Conservation (phyloP, 2,797 vertebrate genomes). For the Poecilia picta region DNA sequence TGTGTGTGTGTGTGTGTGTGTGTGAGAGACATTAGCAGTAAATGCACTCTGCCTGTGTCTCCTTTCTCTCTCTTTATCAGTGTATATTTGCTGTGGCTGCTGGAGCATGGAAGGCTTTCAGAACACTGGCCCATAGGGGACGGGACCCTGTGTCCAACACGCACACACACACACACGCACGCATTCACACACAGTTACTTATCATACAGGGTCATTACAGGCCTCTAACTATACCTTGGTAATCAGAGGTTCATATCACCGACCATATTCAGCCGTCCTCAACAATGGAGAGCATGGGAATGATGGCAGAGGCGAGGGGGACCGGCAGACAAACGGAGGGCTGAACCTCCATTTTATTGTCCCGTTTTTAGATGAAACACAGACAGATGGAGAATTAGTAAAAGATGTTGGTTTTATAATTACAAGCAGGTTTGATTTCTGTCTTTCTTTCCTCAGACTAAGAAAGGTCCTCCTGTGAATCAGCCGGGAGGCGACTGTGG, state of each 20-base stretch:
- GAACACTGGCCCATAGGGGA: slow-evolving; percentile 80
- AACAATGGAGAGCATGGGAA: slow-evolving; percentile 67
- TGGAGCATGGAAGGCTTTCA: slow-evolving; percentile 84
- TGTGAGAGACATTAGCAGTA: slow-evolving; percentile 67
- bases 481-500: slow-evolving; percentile 9
- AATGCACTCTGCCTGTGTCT: slow-evolving; percentile 68
- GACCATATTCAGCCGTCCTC: slow-evolving; percentile 59
- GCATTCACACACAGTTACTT: slow-evolving; percentile 57
- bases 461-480: slow-evolving; percentile 49
- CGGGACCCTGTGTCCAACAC: slow-evolving; percentile 64
- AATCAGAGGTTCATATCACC: slow-evolving; percentile 73
- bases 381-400: neutral
- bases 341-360: slow-evolving; percentile 25
- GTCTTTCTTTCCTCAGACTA: slow-evolving; percentile 58
- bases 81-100: slow-evolving; percentile 82
- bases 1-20: slow-evolving; percentile 41
- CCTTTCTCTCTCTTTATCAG: slow-evolving; percentile 78
- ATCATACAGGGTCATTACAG: slow-evolving; percentile 79
- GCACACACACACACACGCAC: slow-evolving; percentile 51
- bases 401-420: slow-evolving; percentile 12
- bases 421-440: slow-evolving; percentile 18
- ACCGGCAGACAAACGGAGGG: slow-evolving; percentile 29
- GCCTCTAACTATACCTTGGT: slow-evolving; percentile 67
- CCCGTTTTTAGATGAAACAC: neutral
- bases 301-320: slow-evolving; percentile 40